Conservation (phyloP, 2,888 invertebrate genomes). For the Protophormia terraenovae region DNA sequence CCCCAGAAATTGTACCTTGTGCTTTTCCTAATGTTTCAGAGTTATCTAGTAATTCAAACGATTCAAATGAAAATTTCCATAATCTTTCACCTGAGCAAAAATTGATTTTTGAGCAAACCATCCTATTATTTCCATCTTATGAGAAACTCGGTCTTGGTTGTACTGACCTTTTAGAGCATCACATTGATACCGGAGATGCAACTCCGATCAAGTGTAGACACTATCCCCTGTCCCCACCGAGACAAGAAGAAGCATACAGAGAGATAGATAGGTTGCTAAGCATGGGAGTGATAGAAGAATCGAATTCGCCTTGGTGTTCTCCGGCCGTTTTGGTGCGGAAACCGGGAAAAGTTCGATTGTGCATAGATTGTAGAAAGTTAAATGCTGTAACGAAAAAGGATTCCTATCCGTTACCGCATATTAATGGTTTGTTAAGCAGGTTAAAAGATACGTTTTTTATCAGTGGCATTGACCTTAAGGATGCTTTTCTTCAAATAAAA, state of each 20-base stretch:
- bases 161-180: background rate
- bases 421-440: background rate
- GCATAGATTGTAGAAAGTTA: background rate
- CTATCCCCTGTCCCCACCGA: too few relatives aligned
- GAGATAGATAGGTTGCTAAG: constrained; percentile 44
- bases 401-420: background rate
- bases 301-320: constrained; percentile 34
- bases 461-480: too few relatives aligned
- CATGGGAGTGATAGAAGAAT: constrained; percentile 48
- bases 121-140: constrained; percentile 12
- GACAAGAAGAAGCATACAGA: constrained; percentile 11
- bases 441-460: background rate
- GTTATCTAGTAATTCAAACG: background rate
- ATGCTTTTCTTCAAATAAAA: too few relatives aligned
- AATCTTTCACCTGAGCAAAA: background rate
- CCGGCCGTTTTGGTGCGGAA: constrained; percentile 1
- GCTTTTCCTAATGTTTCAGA: background rate
- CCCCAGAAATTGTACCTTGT: background rate
- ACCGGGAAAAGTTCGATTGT: background rate
- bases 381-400: background rate
- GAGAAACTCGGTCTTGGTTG: constrained; percentile 2
- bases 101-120: background rate
- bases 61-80: background rate
- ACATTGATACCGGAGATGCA: background rate
- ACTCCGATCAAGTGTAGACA: too few relatives aligned